Evolutionary conservation across 2,797 vertebrate genomes (phyloP).

Genomic region (Podarcis lilfordi): DNA sequence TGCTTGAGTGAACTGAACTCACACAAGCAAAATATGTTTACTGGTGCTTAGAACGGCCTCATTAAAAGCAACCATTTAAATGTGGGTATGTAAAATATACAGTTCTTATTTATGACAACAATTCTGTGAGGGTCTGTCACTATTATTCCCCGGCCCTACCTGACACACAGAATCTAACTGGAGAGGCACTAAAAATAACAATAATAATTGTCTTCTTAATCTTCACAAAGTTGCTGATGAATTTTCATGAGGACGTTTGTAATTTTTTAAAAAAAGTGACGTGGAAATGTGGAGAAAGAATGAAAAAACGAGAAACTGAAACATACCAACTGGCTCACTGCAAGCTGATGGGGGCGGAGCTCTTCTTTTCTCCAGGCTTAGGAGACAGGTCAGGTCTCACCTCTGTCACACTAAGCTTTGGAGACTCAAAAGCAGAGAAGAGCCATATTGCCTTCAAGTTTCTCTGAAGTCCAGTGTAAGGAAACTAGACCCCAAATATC

Average conservation of each 20-base stretch:
- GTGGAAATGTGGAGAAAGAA: too few relatives aligned
- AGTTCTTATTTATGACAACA: neutral
- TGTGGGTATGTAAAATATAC: neutral
- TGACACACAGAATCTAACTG: neutral
- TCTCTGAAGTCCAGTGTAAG: neutral
- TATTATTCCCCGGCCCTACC: neutral
- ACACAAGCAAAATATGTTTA: neutral
- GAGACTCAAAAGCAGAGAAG: neutral
- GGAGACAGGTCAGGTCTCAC: neutral
- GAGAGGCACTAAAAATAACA: too few relatives aligned
- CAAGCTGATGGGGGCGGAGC: too few relatives aligned
- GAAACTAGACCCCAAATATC: neutral
- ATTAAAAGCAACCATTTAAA: neutral
- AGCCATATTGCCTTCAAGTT: neutral
- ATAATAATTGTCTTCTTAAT: too few relatives aligned
- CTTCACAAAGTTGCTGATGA: too few relatives aligned
- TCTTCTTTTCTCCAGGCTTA: neutral
- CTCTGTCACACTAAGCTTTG: neutral
- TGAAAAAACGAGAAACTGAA: neutral
- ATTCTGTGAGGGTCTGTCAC: neutral
- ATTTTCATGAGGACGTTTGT: too few relatives aligned
- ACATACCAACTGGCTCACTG: too few relatives aligned
- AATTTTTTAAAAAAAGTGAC: too few relatives aligned
- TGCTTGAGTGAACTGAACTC: neutral
- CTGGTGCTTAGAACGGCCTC: neutral